phyloP scores from a whole-genome alignment of 2,797 vertebrate species.

The Cygnus olor region DNA sequence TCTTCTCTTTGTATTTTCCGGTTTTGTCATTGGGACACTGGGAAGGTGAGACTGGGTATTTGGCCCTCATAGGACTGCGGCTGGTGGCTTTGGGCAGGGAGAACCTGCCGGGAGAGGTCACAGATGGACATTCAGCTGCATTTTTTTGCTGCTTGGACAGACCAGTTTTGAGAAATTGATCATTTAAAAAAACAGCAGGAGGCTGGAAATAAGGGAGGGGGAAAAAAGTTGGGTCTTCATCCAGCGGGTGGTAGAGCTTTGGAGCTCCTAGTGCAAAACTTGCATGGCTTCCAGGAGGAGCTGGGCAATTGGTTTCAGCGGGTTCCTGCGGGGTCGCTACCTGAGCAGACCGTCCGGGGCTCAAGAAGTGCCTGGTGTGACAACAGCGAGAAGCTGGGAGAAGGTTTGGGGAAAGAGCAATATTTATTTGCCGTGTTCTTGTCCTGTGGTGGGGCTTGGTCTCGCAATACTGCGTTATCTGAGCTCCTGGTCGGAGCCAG shows the following conservation, averaged over 20 bases:
- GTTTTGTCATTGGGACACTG: background rate
- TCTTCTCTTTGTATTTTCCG: background rate
- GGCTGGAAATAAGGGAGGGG: background rate
- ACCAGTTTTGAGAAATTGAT: background rate
- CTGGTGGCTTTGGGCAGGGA: background rate
- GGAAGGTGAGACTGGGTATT: background rate
- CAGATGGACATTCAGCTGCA: fast-evolving
- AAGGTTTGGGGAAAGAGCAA: background rate
- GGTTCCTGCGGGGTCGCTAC: background rate
- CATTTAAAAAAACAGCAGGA: background rate
- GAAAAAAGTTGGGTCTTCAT: background rate
- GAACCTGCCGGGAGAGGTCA: background rate
- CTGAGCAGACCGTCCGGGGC: background rate
- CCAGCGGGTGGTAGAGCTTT: background rate
- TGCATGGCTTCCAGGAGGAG: background rate
- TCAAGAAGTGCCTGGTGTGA: background rate
- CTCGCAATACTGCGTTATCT: too few relatives aligned
- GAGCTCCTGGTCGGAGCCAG: background rate
- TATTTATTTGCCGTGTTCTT: background rate
- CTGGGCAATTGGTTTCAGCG: too few relatives aligned
- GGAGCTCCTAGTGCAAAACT: fast-evolving
- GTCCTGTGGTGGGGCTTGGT: background rate
- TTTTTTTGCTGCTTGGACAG: background rate
- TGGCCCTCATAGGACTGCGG: background rate
- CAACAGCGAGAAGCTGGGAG: background rate